A percentile compares a stretch with the other conserved stretches of the same genome.
Evolutionary conservation across 1,140 invertebrate species (phyloP).

Genomic region (Drosophila navojoa): DNA sequence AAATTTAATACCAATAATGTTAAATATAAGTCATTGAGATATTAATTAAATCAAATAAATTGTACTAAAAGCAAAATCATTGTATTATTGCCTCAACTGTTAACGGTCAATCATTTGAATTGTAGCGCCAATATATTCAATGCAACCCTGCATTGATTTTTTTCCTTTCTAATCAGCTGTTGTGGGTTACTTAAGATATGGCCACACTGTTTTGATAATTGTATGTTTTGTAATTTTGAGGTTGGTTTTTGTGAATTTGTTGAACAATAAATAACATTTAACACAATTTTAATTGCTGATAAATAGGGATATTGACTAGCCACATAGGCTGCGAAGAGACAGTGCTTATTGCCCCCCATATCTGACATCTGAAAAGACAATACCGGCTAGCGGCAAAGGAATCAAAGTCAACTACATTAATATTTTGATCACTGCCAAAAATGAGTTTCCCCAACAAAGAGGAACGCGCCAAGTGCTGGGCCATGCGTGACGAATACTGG

Average conservation of each 20-base stretch:
- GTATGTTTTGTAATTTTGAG: slow-evolving; percentile 56
- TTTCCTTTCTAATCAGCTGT: slow-evolving; percentile 15
- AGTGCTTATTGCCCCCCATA: neutral
- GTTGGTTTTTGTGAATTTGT: slow-evolving; percentile 36
- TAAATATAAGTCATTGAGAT: slow-evolving; percentile 37
- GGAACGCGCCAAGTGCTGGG: slow-evolving; percentile 93
- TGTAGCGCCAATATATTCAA: neutral
- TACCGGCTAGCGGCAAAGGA: neutral
- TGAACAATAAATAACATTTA: slow-evolving; percentile 2
- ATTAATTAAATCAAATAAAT: slow-evolving; percentile 48
- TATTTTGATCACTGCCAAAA: slow-evolving; percentile 38
- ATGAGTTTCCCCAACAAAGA: slow-evolving; percentile 94
- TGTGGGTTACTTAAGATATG: neutral
- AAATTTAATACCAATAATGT: slow-evolving; percentile 42
- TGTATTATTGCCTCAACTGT: neutral
- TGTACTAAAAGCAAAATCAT: slow-evolving; percentile 26
- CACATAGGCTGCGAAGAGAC: neutral
- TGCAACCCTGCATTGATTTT: slow-evolving; percentile 21
- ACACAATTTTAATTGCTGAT: neutral
- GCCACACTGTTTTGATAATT: slow-evolving; percentile 23
- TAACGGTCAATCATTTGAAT: neutral
- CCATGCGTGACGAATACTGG: slow-evolving; percentile 93
- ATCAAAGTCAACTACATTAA: neutral
- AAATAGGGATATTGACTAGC: neutral
- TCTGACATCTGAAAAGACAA: neutral